Evolutionary conservation across 2,113 vertebrate species (phyloP).

Genomic region (Calyptomena viridis): DNA sequence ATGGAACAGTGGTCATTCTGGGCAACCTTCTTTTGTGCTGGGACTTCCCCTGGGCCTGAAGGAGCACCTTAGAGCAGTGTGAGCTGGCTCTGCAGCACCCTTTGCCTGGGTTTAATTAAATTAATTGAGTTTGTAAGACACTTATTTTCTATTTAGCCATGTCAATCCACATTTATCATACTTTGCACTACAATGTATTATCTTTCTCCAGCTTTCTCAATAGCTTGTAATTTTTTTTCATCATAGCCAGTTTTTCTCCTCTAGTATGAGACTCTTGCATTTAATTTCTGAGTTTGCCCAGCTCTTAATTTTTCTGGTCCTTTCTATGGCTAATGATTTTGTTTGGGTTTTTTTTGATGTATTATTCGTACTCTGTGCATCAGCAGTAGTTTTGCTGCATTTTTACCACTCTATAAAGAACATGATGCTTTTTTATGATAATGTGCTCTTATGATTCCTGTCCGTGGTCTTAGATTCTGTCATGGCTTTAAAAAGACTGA

Average conservation of each 20-base stretch:
- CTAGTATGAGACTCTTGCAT: not conserved
- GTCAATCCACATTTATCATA: not conserved
- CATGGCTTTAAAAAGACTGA: not conserved
- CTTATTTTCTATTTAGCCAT: not conserved
- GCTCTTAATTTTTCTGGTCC: not conserved
- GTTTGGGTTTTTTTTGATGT: not conserved
- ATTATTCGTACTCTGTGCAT: not conserved
- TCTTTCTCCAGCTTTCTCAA: not conserved
- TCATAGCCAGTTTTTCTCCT: not conserved
- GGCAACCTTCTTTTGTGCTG: rapidly evolving
- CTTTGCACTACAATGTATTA: not conserved
- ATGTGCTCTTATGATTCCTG: not conserved
- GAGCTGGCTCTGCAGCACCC: not conserved
- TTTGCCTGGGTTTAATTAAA: not conserved
- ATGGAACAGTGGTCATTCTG: not conserved
- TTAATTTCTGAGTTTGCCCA: not conserved
- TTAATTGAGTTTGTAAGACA: not conserved
- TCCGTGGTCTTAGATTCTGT: conserved; percentile 10
- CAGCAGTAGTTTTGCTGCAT: not conserved
- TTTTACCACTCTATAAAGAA: not conserved
- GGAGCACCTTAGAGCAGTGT: not conserved
- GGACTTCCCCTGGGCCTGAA: not conserved
- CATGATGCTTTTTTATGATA: not conserved
- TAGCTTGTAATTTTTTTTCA: not conserved
- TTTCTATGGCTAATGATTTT: not conserved